Base-by-base conservation (phyloP, 1,140 invertebrate species). In the Campodea augens region DNA sequence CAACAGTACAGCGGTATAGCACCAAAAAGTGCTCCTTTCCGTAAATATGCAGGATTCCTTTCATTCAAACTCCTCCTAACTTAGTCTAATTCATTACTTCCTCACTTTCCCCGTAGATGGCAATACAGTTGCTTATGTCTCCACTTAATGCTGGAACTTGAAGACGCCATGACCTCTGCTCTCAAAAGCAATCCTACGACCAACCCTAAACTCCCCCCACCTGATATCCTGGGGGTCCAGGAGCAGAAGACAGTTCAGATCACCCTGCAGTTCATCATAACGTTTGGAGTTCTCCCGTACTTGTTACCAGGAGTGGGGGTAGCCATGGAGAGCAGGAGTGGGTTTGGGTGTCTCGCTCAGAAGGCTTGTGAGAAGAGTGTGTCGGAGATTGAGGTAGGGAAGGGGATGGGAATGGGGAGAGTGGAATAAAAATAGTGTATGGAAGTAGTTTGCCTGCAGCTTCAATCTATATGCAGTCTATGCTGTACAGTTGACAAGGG, bases 231-330 rank as follows among this genome's bases (percentile, higher is more conserved):
- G 5, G 66, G 63, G 48, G 48, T 67, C 22, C 51, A 50, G 12
- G 58, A 63, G 39, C 56, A 64, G 43, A 61, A 57, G 44, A 51
- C 49, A 5, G 41, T 68, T n/a, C 46, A 53, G 21, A 58, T 56
- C 25, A 53, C 54, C 32, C 46, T 77, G 29, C 70, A 79, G 59
- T 61, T 78, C 47, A 55, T 75, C 43, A 60, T 71, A 5, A 69
- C 66, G 22, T 58, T 81, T 38, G 79, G 78, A 47, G 66, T 83
- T 29, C 60, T 70, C 40, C 69, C 71, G 32, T 71, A 71, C 54
- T 55, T 82, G n/a, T 57, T 76, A 46, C 68, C 72, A 32, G 74
- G 75, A 2, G 55, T 84, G 41, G 77, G 77, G 4, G 60, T 75
- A 42, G 64, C 66, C 20, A 49, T 68, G 38, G 51, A 57, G 41